Conservation (phyloP, 2,888 invertebrate genomes). For the Agrochola circellaris region DNA sequence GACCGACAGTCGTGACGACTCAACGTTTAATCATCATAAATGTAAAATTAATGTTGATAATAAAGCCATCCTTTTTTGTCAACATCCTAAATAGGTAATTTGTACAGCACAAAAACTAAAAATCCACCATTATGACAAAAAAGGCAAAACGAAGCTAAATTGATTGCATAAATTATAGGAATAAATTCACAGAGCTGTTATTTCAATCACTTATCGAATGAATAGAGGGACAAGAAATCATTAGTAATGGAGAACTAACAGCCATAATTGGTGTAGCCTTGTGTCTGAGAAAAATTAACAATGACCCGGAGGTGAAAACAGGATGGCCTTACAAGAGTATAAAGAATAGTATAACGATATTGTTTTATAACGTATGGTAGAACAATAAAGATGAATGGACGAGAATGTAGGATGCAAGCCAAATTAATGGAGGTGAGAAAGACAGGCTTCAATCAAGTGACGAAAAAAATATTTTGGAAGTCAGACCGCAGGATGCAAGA, state of each 20-base stretch:
- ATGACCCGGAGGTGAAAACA: slow-evolving; percentile 75
- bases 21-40: slow-evolving; percentile 1
- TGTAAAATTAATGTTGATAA: slow-evolving; percentile 9
- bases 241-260: slow-evolving; percentile 55
- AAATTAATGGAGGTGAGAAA: neutral
- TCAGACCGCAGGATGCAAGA: too few relatives aligned
- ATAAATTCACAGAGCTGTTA: slow-evolving; percentile 42
- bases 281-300: slow-evolving; percentile 72
- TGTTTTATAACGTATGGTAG: slow-evolving; percentile 8
- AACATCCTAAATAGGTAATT: slow-evolving; percentile 34
- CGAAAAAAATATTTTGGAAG: neutral
- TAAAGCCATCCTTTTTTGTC: slow-evolving; percentile 43
- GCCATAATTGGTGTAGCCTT: slow-evolving; percentile 65
- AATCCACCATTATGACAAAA: slow-evolving; percentile 17
- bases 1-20: neutral
- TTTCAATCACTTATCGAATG: slow-evolving; percentile 54
- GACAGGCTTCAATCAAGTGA: neutral
- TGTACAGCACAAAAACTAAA: slow-evolving; percentile 31
- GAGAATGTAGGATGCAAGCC: neutral
- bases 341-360: slow-evolving; percentile 35
- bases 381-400: slow-evolving; percentile 5
- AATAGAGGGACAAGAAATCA: slow-evolving; percentile 61
- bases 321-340: slow-evolving; percentile 66
- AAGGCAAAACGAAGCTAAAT: slow-evolving; percentile 13
- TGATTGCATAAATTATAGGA: slow-evolving; percentile 48